These are phyloP conservation scores for Drosophila melanosoma DNA, from an alignment of 2,888 invertebrate genomes.

Conservation along the genomic window DNA sequence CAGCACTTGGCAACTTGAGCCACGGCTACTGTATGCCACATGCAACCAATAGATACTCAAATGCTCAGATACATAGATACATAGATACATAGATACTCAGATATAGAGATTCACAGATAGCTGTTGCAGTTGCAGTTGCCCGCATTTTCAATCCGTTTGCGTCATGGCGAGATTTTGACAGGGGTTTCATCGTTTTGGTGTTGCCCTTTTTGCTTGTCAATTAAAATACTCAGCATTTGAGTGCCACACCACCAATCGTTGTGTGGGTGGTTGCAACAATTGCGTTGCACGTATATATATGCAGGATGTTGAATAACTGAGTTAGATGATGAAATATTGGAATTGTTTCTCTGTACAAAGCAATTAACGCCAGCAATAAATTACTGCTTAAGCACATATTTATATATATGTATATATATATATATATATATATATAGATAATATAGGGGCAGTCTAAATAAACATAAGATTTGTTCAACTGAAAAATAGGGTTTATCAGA, in stretches of 20 bases:
- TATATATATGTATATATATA: not conserved
- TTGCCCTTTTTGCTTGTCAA: conserved; percentile 60
- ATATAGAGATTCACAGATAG: conserved; percentile 6
- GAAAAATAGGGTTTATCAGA: not conserved
- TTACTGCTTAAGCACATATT: not conserved
- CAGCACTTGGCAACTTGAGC: conserved; percentile 62
- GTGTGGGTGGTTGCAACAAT: conserved; percentile 34
- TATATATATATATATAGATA: not conserved
- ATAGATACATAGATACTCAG: conserved; percentile 21
- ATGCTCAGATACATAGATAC: conserved; percentile 17
- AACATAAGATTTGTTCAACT: not conserved
- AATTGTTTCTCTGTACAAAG: not conserved
- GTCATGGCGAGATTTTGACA: conserved; percentile 57
- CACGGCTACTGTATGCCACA: conserved; percentile 29
- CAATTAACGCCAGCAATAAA: not conserved
- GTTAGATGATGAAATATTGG: conserved; percentile 17
- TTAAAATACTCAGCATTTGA: conserved; percentile 47
- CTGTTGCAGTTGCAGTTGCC: conserved; percentile 40
- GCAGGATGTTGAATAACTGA: conserved; percentile 8
- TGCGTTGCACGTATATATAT: not conserved
- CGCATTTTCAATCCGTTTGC: conserved; percentile 75
- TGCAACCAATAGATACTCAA: conserved; percentile 6
- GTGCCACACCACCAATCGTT: conserved; percentile 24
- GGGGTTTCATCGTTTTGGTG: conserved; percentile 17
- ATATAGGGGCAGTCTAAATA: conserved; percentile 26